Evolutionary conservation across 2,888 invertebrate species (phyloP).

Genomic region (Spilarctia lutea): DNA sequence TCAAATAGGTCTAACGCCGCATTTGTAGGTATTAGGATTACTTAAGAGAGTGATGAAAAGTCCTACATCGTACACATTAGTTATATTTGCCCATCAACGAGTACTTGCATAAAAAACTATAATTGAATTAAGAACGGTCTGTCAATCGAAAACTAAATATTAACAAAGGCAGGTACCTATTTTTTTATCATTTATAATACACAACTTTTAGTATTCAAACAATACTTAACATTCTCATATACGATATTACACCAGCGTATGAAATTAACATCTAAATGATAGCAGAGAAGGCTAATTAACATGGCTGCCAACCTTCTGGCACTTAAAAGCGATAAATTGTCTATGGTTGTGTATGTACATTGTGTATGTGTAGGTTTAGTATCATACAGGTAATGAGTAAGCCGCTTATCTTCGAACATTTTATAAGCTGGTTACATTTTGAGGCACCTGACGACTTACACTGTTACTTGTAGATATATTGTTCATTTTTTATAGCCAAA

Average conservation of each 20-base stretch:
- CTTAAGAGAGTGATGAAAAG: too few relatives aligned
- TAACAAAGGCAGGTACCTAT: not conserved
- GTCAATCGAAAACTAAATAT: not conserved
- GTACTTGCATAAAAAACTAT: not conserved
- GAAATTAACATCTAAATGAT: constrained; percentile 45
- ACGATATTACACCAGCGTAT: constrained; percentile 27
- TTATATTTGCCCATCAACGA: too few relatives aligned
- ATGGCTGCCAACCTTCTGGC: constrained; percentile 23
- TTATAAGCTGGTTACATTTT: constrained; percentile 40
- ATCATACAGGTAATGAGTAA: constrained; percentile 29
- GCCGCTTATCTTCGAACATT: constrained; percentile 34
- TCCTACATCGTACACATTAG: too few relatives aligned
- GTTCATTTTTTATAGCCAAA: too few relatives aligned
- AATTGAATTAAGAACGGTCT: not conserved
- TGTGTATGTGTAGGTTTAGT: constrained; percentile 3
- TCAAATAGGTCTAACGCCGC: too few relatives aligned
- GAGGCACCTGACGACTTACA: constrained; percentile 33
- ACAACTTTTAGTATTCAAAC: not conserved
- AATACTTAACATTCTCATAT: constrained; percentile 3
- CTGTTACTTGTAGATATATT: not conserved
- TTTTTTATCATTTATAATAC: not conserved
- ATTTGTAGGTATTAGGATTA: too few relatives aligned
- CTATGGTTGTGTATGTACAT: constrained; percentile 14
- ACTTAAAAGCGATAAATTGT: constrained; percentile 22
- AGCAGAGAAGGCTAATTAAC: constrained; percentile 51